These are phyloP conservation scores for Epinephelus coioides DNA, from an alignment of 2,797 vertebrate genomes.

Conservation along the genomic window DNA sequence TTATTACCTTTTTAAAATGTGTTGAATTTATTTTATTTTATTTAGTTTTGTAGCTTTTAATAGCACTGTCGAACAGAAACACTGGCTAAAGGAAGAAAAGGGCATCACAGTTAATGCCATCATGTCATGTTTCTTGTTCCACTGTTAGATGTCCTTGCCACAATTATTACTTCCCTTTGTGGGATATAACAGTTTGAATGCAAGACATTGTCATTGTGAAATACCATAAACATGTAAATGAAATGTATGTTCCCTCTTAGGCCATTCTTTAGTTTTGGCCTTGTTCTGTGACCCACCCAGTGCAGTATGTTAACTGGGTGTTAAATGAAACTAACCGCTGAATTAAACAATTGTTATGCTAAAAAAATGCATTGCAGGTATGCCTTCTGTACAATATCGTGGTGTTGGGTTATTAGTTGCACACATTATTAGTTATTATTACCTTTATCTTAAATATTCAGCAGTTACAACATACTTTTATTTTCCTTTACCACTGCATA, in stretches of 20 bases:
- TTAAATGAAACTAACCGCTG: slow-evolving; percentile 76
- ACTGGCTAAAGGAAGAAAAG: slow-evolving; percentile 59
- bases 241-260: slow-evolving; percentile 72
- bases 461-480: neutral
- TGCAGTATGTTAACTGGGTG: slow-evolving; percentile 79
- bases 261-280: slow-evolving; percentile 69
- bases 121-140: slow-evolving; percentile 71
- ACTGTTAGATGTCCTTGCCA: slow-evolving; percentile 76
- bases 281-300: slow-evolving; percentile 75
- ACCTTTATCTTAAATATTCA: slow-evolving; percentile 18
- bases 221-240: slow-evolving; percentile 74
- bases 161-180: slow-evolving; percentile 66
- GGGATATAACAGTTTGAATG: slow-evolving; percentile 73
- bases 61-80: slow-evolving; percentile 76
- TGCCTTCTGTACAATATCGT: slow-evolving; percentile 61
- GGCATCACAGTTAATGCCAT: slow-evolving; percentile 66
- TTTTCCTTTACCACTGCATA: neutral
- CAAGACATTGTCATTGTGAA: slow-evolving; percentile 77
- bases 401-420: slow-evolving; percentile 7
- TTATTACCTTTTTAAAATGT: slow-evolving; percentile 73
- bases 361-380: slow-evolving; percentile 64
- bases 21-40: slow-evolving; percentile 71
- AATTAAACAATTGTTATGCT: slow-evolving; percentile 82
- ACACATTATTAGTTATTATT: slow-evolving; percentile 7
- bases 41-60: slow-evolving; percentile 78